Base-by-base conservation (phyloP, 1,140 invertebrate genomes). In the Aplysia californica region DNA sequence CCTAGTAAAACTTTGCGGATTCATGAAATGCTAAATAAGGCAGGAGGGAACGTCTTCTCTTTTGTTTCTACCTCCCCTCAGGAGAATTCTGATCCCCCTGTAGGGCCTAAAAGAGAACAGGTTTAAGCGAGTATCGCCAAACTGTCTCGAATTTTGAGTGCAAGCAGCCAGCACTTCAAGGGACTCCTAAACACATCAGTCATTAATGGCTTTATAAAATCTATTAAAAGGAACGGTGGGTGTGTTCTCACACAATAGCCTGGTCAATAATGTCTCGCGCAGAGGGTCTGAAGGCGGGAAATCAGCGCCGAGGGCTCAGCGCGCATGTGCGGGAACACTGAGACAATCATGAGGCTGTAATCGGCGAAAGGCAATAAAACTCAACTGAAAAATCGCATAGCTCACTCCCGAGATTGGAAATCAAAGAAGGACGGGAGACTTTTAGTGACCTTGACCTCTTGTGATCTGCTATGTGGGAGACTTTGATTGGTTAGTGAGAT, bases 141-240 rank as follows among this genome's bases (percentile, higher is more conserved):
- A n/a, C n/a, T n/a, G n/a, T n/a, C n/a, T n/a, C n/a, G n/a, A n/a
- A n/a, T n/a, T n/a, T n/a, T n/a, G n/a, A n/a, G n/a, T n/a, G n/a
- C n/a, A n/a, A n/a, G n/a, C n/a, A n/a, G n/a, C n/a, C n/a, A n/a
- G n/a, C n/a, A n/a, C n/a, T n/a, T n/a, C n/a, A n/a, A n/a, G n/a
- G n/a, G n/a, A n/a, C n/a, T n/a, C n/a, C n/a, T 61, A 61, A 61
- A 61, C 20, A 61, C 26, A 26, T 61, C 29, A 10, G 58, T 61
- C 20, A 31, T 61, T 61, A 6, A 61, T 61, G 26, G 58, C 58
- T 61, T 61, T 61, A 61, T 61, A 61, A 61, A 61, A 61, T 61
- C 58, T 10, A 61, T 61, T 61, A 61, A 61, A 50, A 50, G n/a
- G 44, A 10, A 50, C 10, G 44, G 44, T n/a, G 10, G n/a, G 44